These are phyloP conservation scores for Scaptomyza parva DNA, from an alignment of 2,888 invertebrate genomes.

Conservation along the genomic window DNA sequence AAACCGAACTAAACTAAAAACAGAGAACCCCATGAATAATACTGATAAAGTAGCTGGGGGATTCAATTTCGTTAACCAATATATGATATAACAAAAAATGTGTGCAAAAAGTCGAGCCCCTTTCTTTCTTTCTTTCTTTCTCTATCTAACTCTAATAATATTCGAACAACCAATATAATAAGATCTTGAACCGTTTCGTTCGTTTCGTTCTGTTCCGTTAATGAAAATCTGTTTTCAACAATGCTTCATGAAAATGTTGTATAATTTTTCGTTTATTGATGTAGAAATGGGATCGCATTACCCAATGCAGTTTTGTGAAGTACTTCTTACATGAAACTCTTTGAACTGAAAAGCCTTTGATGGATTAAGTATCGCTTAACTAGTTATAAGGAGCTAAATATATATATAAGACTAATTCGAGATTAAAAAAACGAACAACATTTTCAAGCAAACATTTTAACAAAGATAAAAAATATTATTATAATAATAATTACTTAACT, in stretches of 20 bases:
- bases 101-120: slow-evolving; percentile 29
- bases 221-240: not conserved
- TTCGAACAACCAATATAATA: not conserved
- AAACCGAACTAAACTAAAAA: not conserved
- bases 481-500: no score
- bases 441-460: no score
- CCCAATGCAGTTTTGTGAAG: not conserved
- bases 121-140: not conserved
- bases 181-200: not conserved
- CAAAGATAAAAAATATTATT: no score
- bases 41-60: slow-evolving; percentile 46
- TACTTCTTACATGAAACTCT: not conserved
- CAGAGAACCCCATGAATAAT: slow-evolving; percentile 45
- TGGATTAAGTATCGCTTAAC: not conserved
- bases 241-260: not conserved
- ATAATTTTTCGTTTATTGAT: not conserved
- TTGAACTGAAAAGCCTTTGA: not conserved
- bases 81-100: slow-evolving; percentile 15
- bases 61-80: slow-evolving; percentile 47
- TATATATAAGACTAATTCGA: no score
- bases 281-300: not conserved
- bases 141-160: not conserved
- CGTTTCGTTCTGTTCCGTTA: not conserved
- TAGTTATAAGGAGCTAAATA: no score
- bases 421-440: no score